These are phyloP conservation scores for Phaethornis superciliosus DNA, from an alignment of 2,113 vertebrate species.

Conservation along the genomic window DNA sequence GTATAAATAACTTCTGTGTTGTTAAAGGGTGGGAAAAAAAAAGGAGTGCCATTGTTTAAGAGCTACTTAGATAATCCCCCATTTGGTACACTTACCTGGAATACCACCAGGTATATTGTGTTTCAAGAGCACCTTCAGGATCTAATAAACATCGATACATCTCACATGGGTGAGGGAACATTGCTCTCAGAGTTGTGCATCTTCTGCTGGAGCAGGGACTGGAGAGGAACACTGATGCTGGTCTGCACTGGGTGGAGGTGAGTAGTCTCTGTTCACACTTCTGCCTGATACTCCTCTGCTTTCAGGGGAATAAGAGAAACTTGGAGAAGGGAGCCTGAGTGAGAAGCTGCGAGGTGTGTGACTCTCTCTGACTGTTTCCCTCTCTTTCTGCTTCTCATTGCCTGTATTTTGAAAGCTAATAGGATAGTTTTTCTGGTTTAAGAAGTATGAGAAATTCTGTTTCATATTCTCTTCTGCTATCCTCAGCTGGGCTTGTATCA, in stretches of 20 bases:
- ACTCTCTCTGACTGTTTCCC: neutral
- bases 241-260: neutral
- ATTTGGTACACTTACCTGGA: neutral
- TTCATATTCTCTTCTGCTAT: neutral
- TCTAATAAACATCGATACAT: neutral
- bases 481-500: neutral
- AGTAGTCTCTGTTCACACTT: neutral
- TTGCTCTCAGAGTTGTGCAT: accelerated
- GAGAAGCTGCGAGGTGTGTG: neutral
- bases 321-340: neutral
- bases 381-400: neutral
- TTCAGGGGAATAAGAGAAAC: neutral
- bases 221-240: neutral
- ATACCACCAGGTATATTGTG: too few species aligned
- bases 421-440: neutral
- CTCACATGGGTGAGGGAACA: neutral
- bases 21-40: neutral
- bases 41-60: neutral
- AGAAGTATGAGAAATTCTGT: neutral
- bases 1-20: neutral
- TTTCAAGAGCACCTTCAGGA: neutral
- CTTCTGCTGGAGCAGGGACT: accelerated
- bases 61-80: neutral
- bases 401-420: accelerated
- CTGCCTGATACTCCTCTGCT: neutral